Base-by-base conservation (phyloP, 2,888 invertebrate species). In the Eristalis arbustorum region DNA sequence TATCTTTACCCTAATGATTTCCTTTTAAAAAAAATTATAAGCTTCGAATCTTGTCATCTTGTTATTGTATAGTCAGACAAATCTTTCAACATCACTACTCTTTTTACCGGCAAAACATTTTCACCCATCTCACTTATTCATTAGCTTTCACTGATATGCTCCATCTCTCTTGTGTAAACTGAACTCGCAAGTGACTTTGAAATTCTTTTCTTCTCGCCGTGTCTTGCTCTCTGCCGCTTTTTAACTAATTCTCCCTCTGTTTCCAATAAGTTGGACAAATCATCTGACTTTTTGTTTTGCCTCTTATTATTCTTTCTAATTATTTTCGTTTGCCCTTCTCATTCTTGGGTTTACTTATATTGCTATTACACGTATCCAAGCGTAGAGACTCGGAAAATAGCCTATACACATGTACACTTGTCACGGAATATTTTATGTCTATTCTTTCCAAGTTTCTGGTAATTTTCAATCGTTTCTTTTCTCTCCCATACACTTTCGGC, bases 261-360 rank as follows among this genome's bases (percentile, higher is more conserved):
- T 66, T 61, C 4, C 34, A 61, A 4, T 14, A 13, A 2, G 37
- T 37, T 61, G 28, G 59, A 56, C 84, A 72, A 75, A 84, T 79
- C 72, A 79, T 79, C 67, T 57, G 37, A 40, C 40, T 23, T 31
- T 34, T 23, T 23, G 10, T 22, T 59, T 73, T 63, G 28, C 28
- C 25, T 61, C 66, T 73, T 80, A 69, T 80, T 74, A 40, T 69
- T 73, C 13, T 68, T 63, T 63, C 68, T 73, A 74, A 80, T 80
- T 80, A 74, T 62, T 67, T 61, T 13, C 18, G 71, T 23, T 72
- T 57, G 40, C 25, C 49, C 49, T 63, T 73, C 61, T 23, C n/a
- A 5, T 59, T 49, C 59, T 23, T n/a, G 56, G n/a, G 67, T 42
- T 42, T 14, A 14, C 5, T 1, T 14, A 14, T 42, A n/a, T 5